Conservation (phyloP, 1,140 invertebrate species). For the Drosophila equinoxialis region DNA sequence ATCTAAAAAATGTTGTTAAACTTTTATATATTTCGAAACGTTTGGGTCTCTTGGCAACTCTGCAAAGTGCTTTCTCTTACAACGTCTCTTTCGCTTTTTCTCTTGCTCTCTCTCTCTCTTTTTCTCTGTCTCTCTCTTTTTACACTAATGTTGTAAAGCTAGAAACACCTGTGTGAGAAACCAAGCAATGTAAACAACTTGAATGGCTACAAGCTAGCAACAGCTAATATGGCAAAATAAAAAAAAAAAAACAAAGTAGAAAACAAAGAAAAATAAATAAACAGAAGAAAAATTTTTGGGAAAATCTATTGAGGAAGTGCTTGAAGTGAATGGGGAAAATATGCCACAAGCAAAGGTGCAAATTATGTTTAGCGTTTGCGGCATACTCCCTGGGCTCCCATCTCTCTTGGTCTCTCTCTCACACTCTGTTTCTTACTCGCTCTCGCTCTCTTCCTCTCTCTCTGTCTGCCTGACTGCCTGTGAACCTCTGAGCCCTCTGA, state of each 20-base stretch:
- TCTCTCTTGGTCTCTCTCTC: background rate
- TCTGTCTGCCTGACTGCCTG: background rate
- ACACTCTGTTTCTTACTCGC: background rate
- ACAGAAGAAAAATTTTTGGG: constrained; percentile 35
- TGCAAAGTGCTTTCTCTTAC: constrained; percentile 20
- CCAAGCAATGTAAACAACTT: constrained; percentile 49
- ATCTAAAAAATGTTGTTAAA: no score
- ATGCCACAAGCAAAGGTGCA: constrained; percentile 17
- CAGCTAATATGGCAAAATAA: background rate
- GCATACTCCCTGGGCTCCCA: background rate
- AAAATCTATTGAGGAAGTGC: constrained; percentile 58
- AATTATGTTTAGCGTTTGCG: constrained; percentile 1
- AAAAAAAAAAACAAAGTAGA: background rate
- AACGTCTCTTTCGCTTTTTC: background rate
- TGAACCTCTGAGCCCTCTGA: background rate
- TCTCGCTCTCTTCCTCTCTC: background rate
- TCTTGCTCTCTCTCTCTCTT: background rate
- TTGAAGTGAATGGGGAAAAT: constrained; percentile 36
- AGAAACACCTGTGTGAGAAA: constrained; percentile 65
- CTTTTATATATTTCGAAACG: background rate
- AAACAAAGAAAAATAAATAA: constrained; percentile 60
- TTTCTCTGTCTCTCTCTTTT: constrained; percentile 28
- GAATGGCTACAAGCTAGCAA: constrained; percentile 1
- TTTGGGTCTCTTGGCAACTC: constrained; percentile 43
- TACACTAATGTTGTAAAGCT: constrained; percentile 44